These are phyloP conservation scores for Protonemura montana DNA, from an alignment of 2,888 invertebrate species.

Conservation along the genomic window DNA sequence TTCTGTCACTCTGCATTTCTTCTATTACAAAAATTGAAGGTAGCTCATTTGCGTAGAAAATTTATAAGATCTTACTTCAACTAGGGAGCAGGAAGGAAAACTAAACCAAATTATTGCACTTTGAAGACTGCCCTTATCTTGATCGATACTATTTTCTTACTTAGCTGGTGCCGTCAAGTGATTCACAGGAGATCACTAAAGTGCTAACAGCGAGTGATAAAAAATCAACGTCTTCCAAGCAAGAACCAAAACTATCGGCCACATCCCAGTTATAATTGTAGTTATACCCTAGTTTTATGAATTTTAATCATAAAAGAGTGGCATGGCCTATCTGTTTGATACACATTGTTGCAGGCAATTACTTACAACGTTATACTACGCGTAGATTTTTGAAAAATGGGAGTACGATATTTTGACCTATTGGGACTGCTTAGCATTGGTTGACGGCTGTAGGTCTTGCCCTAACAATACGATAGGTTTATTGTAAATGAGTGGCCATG, in stretches of 20 bases:
- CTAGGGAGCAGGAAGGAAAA: too few species aligned
- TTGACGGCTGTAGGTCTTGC: neutral
- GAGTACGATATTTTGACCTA: neutral
- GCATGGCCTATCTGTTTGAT: neutral
- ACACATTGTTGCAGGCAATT: neutral
- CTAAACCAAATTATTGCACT: too few species aligned
- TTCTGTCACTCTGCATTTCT: too few species aligned
- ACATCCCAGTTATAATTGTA: neutral
- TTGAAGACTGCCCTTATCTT: neutral
- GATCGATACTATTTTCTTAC: neutral
- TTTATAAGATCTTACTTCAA: too few species aligned
- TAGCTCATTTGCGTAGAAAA: too few species aligned
- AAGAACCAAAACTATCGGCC: constrained; percentile 9
- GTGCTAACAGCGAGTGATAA: neutral
- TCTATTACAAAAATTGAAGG: too few species aligned
- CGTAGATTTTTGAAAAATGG: neutral
- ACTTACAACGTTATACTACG: neutral
- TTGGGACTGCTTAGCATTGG: neutral
- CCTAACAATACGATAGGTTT: too few species aligned
- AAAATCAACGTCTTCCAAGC: constrained; percentile 10
- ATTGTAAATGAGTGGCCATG: too few species aligned
- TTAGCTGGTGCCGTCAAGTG: constrained; percentile 7
- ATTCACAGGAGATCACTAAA: neutral
- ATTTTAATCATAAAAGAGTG: neutral
- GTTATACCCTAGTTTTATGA: neutral